Conservation (phyloP, 2,888 invertebrate genomes). For the Chaetoderma sp. region DNA sequence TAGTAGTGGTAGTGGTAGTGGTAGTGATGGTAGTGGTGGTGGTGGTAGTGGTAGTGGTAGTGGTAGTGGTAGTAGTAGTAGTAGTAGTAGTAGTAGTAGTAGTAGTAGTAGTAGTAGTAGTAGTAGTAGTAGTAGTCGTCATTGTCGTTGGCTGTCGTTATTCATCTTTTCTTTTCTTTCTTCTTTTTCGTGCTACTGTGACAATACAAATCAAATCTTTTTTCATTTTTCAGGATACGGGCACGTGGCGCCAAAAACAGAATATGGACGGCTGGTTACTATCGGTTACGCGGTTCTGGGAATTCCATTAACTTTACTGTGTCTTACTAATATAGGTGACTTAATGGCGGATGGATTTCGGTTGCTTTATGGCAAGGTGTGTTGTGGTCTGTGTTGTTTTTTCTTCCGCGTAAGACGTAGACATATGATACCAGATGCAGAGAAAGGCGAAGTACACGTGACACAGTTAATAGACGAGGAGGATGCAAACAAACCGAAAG, state of each 20-base stretch:
- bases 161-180: no score
- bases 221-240: constrained; percentile 61
- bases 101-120: constrained; percentile 21
- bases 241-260: constrained; percentile 65
- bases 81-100: constrained; percentile 15
- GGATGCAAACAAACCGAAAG: constrained; percentile 49
- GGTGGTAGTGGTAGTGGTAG: no score
- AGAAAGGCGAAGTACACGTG: constrained; percentile 44
- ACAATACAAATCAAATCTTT: no score
- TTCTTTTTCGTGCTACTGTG: no score
- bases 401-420: constrained; percentile 46
- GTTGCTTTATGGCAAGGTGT: constrained; percentile 73
- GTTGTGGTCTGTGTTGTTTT: constrained; percentile 63
- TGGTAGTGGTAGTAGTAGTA: constrained; percentile 11
- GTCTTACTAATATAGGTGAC: constrained; percentile 66
- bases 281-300: constrained; percentile 66
- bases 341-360: constrained; percentile 68
- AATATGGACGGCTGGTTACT: constrained; percentile 62
- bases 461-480: constrained; percentile 39
- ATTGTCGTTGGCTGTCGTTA: constrained; percentile 1
- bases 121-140: no score
- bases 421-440: constrained; percentile 43
- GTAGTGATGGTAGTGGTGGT: neutral
- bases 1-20: constrained; percentile 8
- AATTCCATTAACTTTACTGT: constrained; percentile 64